Evolutionary conservation across 2,113 vertebrate species (phyloP).

Genomic region (Coregonus clupeaformis): DNA sequence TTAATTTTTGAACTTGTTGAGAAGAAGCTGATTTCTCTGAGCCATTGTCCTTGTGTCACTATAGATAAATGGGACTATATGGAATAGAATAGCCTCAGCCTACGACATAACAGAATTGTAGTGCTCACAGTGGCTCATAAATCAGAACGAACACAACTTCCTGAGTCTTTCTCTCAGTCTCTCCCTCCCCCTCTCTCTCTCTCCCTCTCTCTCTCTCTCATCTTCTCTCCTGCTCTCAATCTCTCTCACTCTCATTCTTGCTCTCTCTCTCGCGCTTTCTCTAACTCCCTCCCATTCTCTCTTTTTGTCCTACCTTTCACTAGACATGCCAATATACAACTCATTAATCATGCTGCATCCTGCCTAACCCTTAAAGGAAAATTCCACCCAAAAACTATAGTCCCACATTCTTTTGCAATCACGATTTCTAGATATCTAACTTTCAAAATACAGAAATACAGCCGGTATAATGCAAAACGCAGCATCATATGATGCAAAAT

Average conservation of each 20-base stretch:
- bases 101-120: conserved; percentile 26
- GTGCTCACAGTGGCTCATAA: conserved; percentile 2
- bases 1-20: conserved; percentile 39
- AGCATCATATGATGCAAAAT: no score
- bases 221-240: not conserved
- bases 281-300: not conserved
- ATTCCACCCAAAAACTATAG: no score
- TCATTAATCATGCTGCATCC: not conserved
- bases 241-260: not conserved
- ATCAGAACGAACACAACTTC: not conserved
- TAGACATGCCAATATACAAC: conserved; percentile 3
- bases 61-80: conserved; percentile 49
- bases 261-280: no score
- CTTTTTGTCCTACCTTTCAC: not conserved
- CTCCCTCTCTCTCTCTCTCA: no score
- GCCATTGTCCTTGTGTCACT: conserved; percentile 51
- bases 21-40: conserved; percentile 39
- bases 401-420: no score
- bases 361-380: not conserved
- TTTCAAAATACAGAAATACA: no score
- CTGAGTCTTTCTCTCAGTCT: not conserved
- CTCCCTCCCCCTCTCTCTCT: not conserved
- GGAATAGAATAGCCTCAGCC: conserved; percentile 32
- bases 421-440: no score
- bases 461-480: no score